Conservation (phyloP, 2,888 invertebrate genomes). For the Agapetus fuscipes region DNA sequence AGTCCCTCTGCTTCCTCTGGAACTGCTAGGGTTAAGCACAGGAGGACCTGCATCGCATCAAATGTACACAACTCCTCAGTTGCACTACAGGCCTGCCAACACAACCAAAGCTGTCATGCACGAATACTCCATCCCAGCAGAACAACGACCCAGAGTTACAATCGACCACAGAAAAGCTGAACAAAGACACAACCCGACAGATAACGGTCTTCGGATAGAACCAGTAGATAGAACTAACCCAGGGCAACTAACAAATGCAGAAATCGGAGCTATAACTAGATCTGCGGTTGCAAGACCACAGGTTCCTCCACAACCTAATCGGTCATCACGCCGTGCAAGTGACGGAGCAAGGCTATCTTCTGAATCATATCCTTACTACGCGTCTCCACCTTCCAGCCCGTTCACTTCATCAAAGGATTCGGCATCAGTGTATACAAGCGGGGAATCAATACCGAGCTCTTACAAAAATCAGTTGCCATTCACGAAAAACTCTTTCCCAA, state of each 20-base stretch:
- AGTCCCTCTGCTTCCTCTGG: not conserved
- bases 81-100: conserved; percentile 19
- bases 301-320: conserved; percentile 26
- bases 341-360: conserved; percentile 36
- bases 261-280: conserved; percentile 30
- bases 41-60: conserved; percentile 7
- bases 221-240: conserved; percentile 19
- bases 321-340: conserved; percentile 35
- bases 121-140: not conserved
- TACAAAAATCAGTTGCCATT: conserved; percentile 17
- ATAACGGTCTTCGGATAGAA: conserved; percentile 13
- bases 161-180: conserved; percentile 9
- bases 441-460: conserved; percentile 16
- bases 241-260: conserved; percentile 29
- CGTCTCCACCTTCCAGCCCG: conserved; percentile 21
- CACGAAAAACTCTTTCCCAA: conserved; percentile 9
- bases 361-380: conserved; percentile 21
- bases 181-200: conserved; percentile 10
- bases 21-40: not conserved
- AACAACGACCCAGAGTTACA: conserved; percentile 10
- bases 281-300: conserved; percentile 29
- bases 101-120: conserved; percentile 1
- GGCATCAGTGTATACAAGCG: conserved; percentile 17
- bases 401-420: conserved; percentile 18
- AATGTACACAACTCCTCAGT: conserved; percentile 15